Evolutionary conservation across 1,140 invertebrate genomes (phyloP), one percentile per base, ranked within the genome.

Genomic region (Drosophila bifasciata): DNA sequence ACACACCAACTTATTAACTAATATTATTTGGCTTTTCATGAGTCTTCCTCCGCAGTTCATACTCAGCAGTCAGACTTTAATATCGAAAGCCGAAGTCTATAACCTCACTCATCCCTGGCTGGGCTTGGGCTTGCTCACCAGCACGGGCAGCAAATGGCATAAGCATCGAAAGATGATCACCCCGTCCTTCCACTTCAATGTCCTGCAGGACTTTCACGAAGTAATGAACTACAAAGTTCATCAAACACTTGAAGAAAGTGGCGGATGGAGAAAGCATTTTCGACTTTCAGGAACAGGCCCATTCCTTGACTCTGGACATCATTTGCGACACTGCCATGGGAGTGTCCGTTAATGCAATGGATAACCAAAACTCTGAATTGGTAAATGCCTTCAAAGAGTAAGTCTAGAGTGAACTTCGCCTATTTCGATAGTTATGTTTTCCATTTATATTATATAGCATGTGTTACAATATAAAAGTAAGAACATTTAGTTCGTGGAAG

Each of bases 101-200:
- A 76, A 91, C 25, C 79, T 92, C 15, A 77, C 92, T 4, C 76
- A 92, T 60, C 89, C 92, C 5, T 93, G 92, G 92, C 71, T 93
- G 45, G 92, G 92, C 8, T 63, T 84, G 25, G 92, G 92, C 2
- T 62, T 93, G 6, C 76, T 93, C 2, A 91, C 91, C 16, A 91
- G 89, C 21, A 78, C 76, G 1, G 90, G 84, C 53, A 71, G 63
- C 40, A 76, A 86, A n/a, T 91, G 90, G 90, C 61, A 74, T 32
- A 89, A 83, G 45, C 90, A 91, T 56, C 74, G 90, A 19, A 91
- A 91, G 49, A 91, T 91, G 81, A 91, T 97, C 23, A 97, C 96
- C 0, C 96, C 96, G 2, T 94, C 96, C 3, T 97, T 97, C 89
- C 96, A 97, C 91, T 97, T 97, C 86, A 94, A 95, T 74, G 96